phyloP scores from a whole-genome alignment of 53 echinoderm and acorn worm genomes.

The Henricia sp. region DNA sequence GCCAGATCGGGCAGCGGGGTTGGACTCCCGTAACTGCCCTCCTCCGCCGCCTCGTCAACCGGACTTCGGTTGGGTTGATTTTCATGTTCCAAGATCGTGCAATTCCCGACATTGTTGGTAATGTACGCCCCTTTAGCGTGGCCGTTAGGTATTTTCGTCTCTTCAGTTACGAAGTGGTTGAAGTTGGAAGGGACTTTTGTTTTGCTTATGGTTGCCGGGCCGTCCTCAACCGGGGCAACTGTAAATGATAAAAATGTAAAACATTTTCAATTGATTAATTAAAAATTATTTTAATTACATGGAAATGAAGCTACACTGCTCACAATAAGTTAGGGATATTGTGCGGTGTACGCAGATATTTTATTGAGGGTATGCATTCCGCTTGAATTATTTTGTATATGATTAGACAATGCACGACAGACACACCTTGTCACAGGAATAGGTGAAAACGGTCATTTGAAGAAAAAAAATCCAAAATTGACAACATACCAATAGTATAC shows the following conservation, averaged over 20 bases:
- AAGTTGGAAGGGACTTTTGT: slow-evolving; percentile 38
- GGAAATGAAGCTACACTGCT: too few species aligned
- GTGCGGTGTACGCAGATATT: too few species aligned
- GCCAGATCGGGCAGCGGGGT: slow-evolving; percentile 8
- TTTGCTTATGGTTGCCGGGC: slow-evolving; percentile 48
- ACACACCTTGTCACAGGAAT: too few species aligned
- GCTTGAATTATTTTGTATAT: too few species aligned
- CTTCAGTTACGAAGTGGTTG: slow-evolving; percentile 49
- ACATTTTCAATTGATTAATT: too few species aligned
- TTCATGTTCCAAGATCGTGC: slow-evolving; percentile 80
- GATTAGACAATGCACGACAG: too few species aligned
- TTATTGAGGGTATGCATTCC: too few species aligned
- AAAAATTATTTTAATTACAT: background rate
- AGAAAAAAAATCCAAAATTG: too few species aligned
- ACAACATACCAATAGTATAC: too few species aligned
- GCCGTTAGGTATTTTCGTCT: slow-evolving; percentile 62
- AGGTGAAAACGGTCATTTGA: too few species aligned
- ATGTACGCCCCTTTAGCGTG: slow-evolving; percentile 38
- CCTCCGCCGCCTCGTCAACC: too few species aligned
- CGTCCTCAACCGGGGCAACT: slow-evolving; percentile 63
- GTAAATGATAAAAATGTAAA: background rate
- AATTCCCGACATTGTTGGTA: slow-evolving; percentile 59
- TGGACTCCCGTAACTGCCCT: slow-evolving; percentile 6
- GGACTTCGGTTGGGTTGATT: background rate
- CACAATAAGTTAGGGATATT: too few species aligned